phyloP scores from a whole-genome alignment of 1,140 invertebrate species.

The Drosophila sproati region DNA sequence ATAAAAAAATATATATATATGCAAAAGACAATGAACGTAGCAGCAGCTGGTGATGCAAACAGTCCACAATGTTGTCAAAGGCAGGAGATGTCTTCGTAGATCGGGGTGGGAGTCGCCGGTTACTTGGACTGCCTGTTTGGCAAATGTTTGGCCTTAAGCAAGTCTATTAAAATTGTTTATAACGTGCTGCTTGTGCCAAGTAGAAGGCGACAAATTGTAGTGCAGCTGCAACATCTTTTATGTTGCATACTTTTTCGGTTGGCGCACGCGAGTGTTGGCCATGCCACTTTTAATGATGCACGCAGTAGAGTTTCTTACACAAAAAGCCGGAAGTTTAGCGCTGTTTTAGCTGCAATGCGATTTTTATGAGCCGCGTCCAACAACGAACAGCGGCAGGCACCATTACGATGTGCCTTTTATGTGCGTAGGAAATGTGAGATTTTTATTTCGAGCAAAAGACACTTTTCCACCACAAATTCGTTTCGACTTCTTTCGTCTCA shows the following conservation, averaged over 20 bases:
- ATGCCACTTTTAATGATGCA: slow-evolving; percentile 78
- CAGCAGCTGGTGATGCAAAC: slow-evolving; percentile 45
- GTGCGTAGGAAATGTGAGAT: slow-evolving; percentile 67
- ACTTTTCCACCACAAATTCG: slow-evolving; percentile 12
- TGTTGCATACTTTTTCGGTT: slow-evolving; percentile 55
- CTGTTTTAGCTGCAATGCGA: slow-evolving; percentile 72
- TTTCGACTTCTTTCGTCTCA: slow-evolving; percentile 2
- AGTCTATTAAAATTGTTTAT: slow-evolving; percentile 83
- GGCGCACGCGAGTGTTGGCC: slow-evolving; percentile 39
- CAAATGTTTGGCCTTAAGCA: slow-evolving; percentile 76
- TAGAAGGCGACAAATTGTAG: slow-evolving; percentile 20
- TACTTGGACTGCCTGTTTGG: slow-evolving; percentile 23
- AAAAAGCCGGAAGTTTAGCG: slow-evolving; percentile 78
- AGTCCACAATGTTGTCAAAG: slow-evolving; percentile 60
- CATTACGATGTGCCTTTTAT: slow-evolving; percentile 73
- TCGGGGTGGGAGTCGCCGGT: neutral
- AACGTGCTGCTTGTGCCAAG: slow-evolving; percentile 36
- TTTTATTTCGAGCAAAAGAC: slow-evolving; percentile 44
- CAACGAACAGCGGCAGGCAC: slow-evolving; percentile 38
- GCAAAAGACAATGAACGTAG: slow-evolving; percentile 66
- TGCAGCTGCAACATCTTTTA: slow-evolving; percentile 60
- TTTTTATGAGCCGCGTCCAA: slow-evolving; percentile 70
- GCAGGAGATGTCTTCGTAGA: neutral
- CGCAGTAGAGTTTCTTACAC: slow-evolving; percentile 48
- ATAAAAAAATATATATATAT: slow-evolving; percentile 41